phyloP scores from a whole-genome alignment of 2,113 vertebrate species.

The Puffinus mauretanicus region DNA sequence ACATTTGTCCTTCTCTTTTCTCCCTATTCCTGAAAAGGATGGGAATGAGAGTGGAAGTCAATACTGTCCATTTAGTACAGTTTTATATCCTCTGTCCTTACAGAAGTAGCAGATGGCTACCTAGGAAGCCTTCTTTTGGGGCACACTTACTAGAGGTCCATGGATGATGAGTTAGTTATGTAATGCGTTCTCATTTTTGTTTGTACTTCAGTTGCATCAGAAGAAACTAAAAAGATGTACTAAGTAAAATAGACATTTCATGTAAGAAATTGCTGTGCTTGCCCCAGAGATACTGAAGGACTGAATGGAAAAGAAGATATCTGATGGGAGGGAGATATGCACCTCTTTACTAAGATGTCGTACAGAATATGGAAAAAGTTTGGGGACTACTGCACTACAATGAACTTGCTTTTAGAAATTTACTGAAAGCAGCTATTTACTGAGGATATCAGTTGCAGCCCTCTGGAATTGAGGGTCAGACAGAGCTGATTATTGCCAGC shows the following conservation, averaged over 20 bases:
- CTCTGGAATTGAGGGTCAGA: conserved; percentile 44
- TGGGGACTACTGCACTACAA: background rate
- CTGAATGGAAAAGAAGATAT: background rate
- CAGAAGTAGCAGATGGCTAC: background rate
- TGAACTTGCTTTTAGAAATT: conserved; percentile 47
- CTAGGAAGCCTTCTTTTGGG: background rate
- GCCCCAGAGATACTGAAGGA: background rate
- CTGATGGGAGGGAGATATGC: background rate
- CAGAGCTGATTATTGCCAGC: conserved; percentile 52
- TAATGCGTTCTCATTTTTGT: background rate
- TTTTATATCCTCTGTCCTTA: background rate
- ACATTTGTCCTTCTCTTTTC: background rate
- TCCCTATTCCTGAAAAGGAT: background rate
- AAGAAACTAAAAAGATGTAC: background rate
- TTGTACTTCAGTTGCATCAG: background rate
- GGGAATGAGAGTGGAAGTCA: background rate
- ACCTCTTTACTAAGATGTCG: background rate
- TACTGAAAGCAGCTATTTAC: conserved; percentile 60
- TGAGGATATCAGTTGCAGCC: conserved; percentile 53
- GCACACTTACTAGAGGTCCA: background rate
- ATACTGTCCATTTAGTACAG: background rate
- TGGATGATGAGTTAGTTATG: background rate
- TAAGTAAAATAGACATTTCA: background rate
- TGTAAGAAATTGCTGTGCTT: background rate
- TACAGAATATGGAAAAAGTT: conserved; percentile 13